Base-by-base conservation (phyloP, 2,113 vertebrate species). In the Grammomys dolichurus region DNA sequence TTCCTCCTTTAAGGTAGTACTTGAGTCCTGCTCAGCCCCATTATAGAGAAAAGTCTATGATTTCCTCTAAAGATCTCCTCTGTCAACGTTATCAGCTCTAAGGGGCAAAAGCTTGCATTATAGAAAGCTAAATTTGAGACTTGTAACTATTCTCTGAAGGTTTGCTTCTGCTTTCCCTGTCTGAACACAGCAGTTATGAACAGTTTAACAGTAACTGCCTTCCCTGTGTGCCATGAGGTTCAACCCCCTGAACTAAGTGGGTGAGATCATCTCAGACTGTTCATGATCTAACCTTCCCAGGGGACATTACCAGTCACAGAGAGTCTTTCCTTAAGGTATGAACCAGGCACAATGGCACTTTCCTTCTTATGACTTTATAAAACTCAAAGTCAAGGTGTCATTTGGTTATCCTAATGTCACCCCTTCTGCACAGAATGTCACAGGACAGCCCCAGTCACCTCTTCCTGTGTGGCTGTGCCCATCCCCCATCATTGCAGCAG, bases 131-230 rank as follows among this genome's bases (percentile, higher is more conserved):
- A 88, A 56, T 89, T 93, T 95, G 72, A 58, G 73, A 70, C 56
- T 86, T 72, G 48, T 78, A 89, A 93, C 73, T 70, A 16, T 95
- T 95, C 92, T 96, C 92, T 75, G 58, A 72, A 75, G 88, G 24
- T 85, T 91, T 86, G 75, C 80, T 69, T 90, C 95, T 94, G 93
- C 72, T 96, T 93, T 97, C 92, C 54, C 95, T 96, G 51, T 73
- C 75, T 85, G 65, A 82, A 92, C 11, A 91, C 77, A 58, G 69
- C 28, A 88, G 72, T 56, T 93, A 85, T 58, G 93, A 95, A 46
- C 76, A 33, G 40, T 65, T 95, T 77, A 77, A 84, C 10, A 87
- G 72, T 60, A 77, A 93, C 73, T 78, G 60, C 94, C 88, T 95
- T 70, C 60, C 48, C 58, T 46, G 7, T 85, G 70, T 86, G 91